Base-by-base conservation (phyloP, 2,113 vertebrate species). In the Hemichromis elongatus region DNA sequence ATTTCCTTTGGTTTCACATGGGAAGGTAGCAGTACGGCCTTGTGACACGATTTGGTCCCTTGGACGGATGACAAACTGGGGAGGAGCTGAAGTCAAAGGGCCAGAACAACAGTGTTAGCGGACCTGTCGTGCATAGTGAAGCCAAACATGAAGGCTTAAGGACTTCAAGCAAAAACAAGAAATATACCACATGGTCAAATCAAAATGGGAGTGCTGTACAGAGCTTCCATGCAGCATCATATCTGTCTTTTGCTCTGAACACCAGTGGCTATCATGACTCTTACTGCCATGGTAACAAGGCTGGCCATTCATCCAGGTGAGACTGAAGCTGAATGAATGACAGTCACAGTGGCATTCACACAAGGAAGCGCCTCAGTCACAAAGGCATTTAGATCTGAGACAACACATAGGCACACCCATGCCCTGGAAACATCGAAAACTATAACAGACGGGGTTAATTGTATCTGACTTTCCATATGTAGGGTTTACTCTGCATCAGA, bases 1-100 rank as follows among this genome's bases (percentile, higher is more conserved):
- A 91, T 99, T 99, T 89, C 98, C 98, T 95, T 98, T 99, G 73
- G 99, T 98, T 96, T 99, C 98, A 94, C 99, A 99, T 19, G 98
- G 98, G 94, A 99, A 99, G 81, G 97, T 98, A 88, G 98, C 97
- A 3, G 96, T 98, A 77, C 98, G 97, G 55, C 98, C 98, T 91
- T 99, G 99, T 66, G 97, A 96, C 93, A 98, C 98, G 84, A 99
- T 99, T 94, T 99, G 99, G 96, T 99, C 98, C 88, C 98, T 96
- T 28, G 98, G 99, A 78, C 99, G 97, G 93, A 99, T 97, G 94
- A 99, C 98, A 95, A 99, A 99, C 94, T 99, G 99, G 40, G 99
- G 99, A 18, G 99, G 97, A 87, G 98, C 99, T 99, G 96, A 83
- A 95, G 95, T 87, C 88, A 93, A 94, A 96, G 79, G 52, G 75